These are phyloP conservation scores for Noctua pronuba DNA, from an alignment of 2,888 invertebrate species.

Conservation along the genomic window DNA sequence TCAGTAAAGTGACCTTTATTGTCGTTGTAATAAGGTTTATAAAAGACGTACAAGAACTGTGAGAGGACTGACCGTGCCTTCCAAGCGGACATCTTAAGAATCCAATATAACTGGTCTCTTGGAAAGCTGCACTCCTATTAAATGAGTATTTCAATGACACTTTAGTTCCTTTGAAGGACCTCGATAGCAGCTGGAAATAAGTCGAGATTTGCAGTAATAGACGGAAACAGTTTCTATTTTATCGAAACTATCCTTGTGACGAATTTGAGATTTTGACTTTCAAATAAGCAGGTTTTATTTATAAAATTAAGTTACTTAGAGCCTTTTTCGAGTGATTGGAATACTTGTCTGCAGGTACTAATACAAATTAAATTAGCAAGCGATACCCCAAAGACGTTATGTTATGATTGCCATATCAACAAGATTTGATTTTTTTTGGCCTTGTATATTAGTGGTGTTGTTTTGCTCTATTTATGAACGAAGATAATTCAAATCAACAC, in stretches of 20 bases:
- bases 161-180: constrained; percentile 42
- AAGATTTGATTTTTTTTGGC: not conserved
- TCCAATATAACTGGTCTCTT: constrained; percentile 48
- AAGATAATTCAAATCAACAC: constrained; percentile 7
- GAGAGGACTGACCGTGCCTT: not conserved
- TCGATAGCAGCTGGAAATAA: constrained; percentile 29
- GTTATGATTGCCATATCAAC: not conserved
- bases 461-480: not conserved
- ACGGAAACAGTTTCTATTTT: constrained; percentile 10
- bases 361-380: not conserved
- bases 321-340: too few species aligned
- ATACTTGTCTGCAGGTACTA: too few species aligned
- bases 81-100: constrained; percentile 38
- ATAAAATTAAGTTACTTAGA: not conserved
- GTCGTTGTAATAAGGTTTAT: not conserved
- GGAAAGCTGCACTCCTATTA: constrained; percentile 46
- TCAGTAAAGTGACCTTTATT: not conserved
- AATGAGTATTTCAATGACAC: constrained; percentile 61
- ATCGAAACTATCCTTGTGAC: not conserved
- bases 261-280: not conserved
- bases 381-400: not conserved
- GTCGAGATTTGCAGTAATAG: constrained; percentile 27
- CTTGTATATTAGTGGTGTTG: not conserved
- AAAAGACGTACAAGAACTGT: not conserved
- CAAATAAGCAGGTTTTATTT: not conserved